These are phyloP conservation scores for Diarsia rubi DNA, from an alignment of 2,888 invertebrate species.

Conservation along the genomic window DNA sequence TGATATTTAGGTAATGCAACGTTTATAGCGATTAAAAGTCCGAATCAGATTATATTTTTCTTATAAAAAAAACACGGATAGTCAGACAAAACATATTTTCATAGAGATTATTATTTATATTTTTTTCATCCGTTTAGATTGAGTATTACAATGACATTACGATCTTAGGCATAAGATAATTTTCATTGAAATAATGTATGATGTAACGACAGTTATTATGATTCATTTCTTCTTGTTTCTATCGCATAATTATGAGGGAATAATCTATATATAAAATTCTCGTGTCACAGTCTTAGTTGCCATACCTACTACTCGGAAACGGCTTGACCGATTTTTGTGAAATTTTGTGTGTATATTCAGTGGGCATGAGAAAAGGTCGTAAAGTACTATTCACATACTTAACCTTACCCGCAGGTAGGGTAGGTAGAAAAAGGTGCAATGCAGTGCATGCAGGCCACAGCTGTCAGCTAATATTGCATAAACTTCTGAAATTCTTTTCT, in stretches of 20 bases:
- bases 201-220: conserved; percentile 53
- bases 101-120: conserved; percentile 13
- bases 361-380: too few relatives aligned
- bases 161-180: conserved; percentile 62
- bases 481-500: too few relatives aligned
- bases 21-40: conserved; percentile 3
- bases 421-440: too few relatives aligned
- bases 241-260: not conserved
- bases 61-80: conserved; percentile 8
- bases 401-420: too few relatives aligned
- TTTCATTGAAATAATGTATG: conserved; percentile 54
- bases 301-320: too few relatives aligned
- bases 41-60: not conserved
- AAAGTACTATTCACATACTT: too few relatives aligned
- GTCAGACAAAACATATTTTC: conserved; percentile 29
- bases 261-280: not conserved
- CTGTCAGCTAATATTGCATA: too few relatives aligned
- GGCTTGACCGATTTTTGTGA: too few relatives aligned
- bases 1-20: not conserved
- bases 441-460: too few relatives aligned
- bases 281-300: too few relatives aligned
- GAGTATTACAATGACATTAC: conserved; percentile 57
- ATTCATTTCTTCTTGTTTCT: conserved; percentile 44
- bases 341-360: too few relatives aligned
- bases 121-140: conserved; percentile 28